A percentile compares a stretch with the other conserved stretches of the same genome.
phyloP scores from a whole-genome alignment of 2,888 invertebrate species.

The Melanchra persicariae region DNA sequence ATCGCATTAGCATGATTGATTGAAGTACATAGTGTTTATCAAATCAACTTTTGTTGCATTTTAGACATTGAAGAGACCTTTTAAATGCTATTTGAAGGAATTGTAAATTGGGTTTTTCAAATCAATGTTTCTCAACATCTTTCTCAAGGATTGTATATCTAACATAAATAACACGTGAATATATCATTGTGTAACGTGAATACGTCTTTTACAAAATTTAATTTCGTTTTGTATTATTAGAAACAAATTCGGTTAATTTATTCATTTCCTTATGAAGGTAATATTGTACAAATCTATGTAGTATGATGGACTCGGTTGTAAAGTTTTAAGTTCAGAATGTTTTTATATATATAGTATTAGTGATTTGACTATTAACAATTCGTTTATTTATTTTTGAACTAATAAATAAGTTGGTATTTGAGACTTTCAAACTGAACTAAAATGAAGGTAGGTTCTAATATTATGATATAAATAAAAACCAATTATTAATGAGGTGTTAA shows the following conservation, averaged over 20 bases:
- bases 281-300: constrained; percentile 69
- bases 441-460: constrained; percentile 27
- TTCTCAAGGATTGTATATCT: constrained; percentile 46
- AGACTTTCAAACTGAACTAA: constrained; percentile 34
- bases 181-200: constrained; percentile 2
- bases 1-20: no score
- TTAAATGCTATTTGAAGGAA: background rate
- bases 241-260: constrained; percentile 47
- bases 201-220: constrained; percentile 33
- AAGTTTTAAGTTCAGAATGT: constrained; percentile 55
- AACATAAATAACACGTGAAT: constrained; percentile 23
- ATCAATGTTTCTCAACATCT: constrained; percentile 7
- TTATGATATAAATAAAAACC: constrained; percentile 59
- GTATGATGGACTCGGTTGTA: constrained; percentile 59
- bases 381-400: constrained; percentile 58
- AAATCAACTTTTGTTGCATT: background rate
- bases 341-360: constrained; percentile 50
- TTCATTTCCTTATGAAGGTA: constrained; percentile 64
- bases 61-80: background rate
- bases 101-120: constrained; percentile 5
- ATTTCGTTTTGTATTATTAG: constrained; percentile 42
- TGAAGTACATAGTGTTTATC: background rate
- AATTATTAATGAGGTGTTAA: constrained; percentile 47
- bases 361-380: constrained; percentile 47
- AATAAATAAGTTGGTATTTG: constrained; percentile 24